phyloP scores from a whole-genome alignment of 2,888 invertebrate species.

The Sarcophaga rosellei region DNA sequence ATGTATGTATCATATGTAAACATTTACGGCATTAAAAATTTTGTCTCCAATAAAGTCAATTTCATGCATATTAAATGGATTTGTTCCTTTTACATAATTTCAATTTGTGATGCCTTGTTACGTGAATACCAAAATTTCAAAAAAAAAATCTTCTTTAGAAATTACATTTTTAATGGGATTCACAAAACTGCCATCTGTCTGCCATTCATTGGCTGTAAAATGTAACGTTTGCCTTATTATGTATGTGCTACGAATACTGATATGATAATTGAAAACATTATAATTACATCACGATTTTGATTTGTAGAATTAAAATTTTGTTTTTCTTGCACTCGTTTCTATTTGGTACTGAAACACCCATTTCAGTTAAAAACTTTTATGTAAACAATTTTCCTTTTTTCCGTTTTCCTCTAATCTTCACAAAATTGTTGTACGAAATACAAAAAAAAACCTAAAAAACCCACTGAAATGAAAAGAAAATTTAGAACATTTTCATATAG shows the following conservation, averaged over 20 bases:
- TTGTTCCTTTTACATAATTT: too few relatives aligned
- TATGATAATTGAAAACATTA: slow-evolving; percentile 49
- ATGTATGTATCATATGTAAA: too few relatives aligned
- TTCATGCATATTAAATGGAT: too few relatives aligned
- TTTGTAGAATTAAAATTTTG: slow-evolving; percentile 33
- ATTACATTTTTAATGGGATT: slow-evolving; percentile 13
- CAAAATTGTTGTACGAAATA: not conserved
- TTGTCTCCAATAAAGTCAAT: too few relatives aligned
- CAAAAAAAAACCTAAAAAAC: not conserved
- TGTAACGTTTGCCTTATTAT: too few relatives aligned
- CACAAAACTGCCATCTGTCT: not conserved
- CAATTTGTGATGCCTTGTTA: too few relatives aligned
- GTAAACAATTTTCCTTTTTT: too few relatives aligned
- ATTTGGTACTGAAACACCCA: not conserved
- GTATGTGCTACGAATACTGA: not conserved
- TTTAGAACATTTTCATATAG: slow-evolving; percentile 61
- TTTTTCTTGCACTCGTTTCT: too few relatives aligned
- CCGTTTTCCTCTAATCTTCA: too few relatives aligned
- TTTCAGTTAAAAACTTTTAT: not conserved
- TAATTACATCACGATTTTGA: slow-evolving; percentile 68
- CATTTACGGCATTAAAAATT: too few relatives aligned
- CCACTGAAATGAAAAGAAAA: slow-evolving; percentile 54
- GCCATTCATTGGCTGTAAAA: too few relatives aligned
- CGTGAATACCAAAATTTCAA: not conserved
- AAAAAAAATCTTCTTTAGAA: not conserved